These are phyloP conservation scores for Ptilonorhynchus violaceus DNA, from an alignment of 2,113 vertebrate genomes.

Conservation along the genomic window DNA sequence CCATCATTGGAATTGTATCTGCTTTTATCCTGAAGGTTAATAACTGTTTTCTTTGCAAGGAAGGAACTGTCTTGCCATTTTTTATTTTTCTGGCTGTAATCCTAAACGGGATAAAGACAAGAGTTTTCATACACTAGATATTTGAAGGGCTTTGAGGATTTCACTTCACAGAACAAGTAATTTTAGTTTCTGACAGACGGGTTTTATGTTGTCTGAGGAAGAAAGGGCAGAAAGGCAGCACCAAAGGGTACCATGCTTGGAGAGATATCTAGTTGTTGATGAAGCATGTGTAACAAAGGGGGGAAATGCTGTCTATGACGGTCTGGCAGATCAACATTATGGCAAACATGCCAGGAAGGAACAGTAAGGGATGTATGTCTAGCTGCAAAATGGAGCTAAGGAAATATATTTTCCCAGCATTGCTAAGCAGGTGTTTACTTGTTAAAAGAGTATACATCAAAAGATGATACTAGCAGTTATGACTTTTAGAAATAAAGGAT, in stretches of 20 bases:
- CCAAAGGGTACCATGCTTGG: slow-evolving; percentile 37
- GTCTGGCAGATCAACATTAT: not conserved
- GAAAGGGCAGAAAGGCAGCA: slow-evolving; percentile 57
- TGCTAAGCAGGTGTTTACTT: slow-evolving; percentile 47
- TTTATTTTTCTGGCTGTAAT: not conserved
- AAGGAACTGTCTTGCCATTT: slow-evolving; percentile 9
- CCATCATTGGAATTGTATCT: not conserved
- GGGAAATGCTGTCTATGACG: not conserved
- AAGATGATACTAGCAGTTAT: not conserved
- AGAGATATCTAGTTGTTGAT: slow-evolving; percentile 40
- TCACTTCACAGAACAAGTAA: slow-evolving; percentile 69
- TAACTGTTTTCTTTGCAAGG: slow-evolving; percentile 46
- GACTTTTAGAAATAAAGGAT: slow-evolving; percentile 24
- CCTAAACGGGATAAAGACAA: slow-evolving; percentile 56
- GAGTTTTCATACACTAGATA: slow-evolving; percentile 55
- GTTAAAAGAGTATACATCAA: slow-evolving; percentile 12
- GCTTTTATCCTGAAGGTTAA: slow-evolving; percentile 57
- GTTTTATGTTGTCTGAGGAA: slow-evolving; percentile 50
- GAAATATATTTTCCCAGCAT: slow-evolving; percentile 64
- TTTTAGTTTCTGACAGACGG: slow-evolving; percentile 68
- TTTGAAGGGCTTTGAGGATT: slow-evolving; percentile 67
- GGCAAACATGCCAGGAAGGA: slow-evolving; percentile 27
- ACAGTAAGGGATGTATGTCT: slow-evolving; percentile 22
- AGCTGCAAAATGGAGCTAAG: slow-evolving; percentile 35
- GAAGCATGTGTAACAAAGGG: not conserved